Conservation (phyloP, 1,140 invertebrate species). For the Listronotus bonariensis region DNA sequence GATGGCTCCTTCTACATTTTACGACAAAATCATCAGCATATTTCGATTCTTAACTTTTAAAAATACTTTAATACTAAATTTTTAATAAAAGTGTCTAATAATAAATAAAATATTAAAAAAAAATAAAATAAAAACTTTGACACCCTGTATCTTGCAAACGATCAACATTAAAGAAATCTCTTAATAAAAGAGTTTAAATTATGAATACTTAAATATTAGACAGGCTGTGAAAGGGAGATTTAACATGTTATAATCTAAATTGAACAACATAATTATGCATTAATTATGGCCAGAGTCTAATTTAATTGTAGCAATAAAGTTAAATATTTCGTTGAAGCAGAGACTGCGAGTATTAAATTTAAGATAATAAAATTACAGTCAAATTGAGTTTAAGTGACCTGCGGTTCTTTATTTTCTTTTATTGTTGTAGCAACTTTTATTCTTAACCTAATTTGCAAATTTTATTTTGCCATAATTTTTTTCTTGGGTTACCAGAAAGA, state of each 20-base stretch:
- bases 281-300: constrained; percentile 18
- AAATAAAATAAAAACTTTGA: too few species aligned
- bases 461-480: background rate
- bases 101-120: too few species aligned
- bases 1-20: too few species aligned
- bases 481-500: too few species aligned
- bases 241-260: background rate
- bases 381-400: constrained; percentile 6
- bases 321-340: constrained; percentile 11
- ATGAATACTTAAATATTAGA: too few species aligned
- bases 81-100: too few species aligned
- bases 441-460: background rate
- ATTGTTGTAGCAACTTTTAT: background rate
- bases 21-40: too few species aligned
- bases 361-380: constrained; percentile 29
- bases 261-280: constrained; percentile 1
- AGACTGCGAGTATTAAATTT: constrained; percentile 23
- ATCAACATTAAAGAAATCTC: too few species aligned
- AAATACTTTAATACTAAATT: too few species aligned
- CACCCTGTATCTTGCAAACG: too few species aligned
- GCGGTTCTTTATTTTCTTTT: constrained; percentile 3
- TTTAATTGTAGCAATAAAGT: constrained; percentile 32
- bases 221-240: background rate
- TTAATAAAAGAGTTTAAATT: too few species aligned
- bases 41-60: too few species aligned